A percentile compares a stretch with the other conserved stretches of the same genome.
Conservation (phyloP, 2,888 invertebrate genomes). For the Ochropleura leucogaster region DNA sequence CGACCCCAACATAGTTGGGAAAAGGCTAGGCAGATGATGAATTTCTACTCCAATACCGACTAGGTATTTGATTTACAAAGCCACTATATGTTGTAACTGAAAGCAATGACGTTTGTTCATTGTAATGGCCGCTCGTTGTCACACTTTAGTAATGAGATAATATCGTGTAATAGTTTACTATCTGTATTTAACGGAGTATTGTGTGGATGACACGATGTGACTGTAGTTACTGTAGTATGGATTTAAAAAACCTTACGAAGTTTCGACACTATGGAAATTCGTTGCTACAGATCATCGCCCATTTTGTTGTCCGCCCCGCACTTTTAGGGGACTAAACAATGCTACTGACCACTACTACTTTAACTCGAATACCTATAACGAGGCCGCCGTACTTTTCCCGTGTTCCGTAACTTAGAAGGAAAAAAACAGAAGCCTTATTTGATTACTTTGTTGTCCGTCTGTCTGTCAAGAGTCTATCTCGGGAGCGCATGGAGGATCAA, state of each 20-base stretch:
- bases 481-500: too few relatives aligned
- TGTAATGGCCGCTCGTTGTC: conserved; percentile 1
- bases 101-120: conserved; percentile 4
- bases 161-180: conserved; percentile 22
- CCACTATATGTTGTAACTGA: conserved; percentile 18
- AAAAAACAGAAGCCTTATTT: too few relatives aligned
- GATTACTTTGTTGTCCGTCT: too few relatives aligned
- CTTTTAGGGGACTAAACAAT: neutral
- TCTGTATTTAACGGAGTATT: neutral
- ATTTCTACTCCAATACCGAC: neutral
- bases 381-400: neutral
- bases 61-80: conserved; percentile 18
- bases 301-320: neutral
- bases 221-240: neutral
- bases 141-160: conserved; percentile 29
- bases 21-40: neutral
- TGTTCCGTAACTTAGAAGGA: too few relatives aligned
- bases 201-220: neutral
- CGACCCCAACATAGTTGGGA: too few relatives aligned
- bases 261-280: neutral
- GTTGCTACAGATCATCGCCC: neutral
- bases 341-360: neutral
- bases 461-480: too few relatives aligned
- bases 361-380: neutral
- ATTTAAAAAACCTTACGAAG: neutral